phyloP scores from a whole-genome alignment of 2,797 vertebrate genomes.

The Peromyscus nudipes region DNA sequence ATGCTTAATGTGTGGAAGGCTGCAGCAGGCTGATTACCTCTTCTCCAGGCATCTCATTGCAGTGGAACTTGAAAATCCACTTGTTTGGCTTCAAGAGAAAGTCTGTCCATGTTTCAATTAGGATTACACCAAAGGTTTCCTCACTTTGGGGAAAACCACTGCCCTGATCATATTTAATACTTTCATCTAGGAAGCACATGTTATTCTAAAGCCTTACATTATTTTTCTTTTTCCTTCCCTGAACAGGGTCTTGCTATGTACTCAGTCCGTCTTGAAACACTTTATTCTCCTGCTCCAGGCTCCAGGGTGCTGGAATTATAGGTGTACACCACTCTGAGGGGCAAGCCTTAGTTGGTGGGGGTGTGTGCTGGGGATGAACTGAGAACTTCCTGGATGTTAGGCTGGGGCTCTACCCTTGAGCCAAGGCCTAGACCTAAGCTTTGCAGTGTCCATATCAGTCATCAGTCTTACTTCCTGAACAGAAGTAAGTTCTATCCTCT shows the following conservation, averaged over 20 bases:
- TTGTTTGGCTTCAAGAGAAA: not conserved
- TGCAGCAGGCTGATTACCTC: not conserved
- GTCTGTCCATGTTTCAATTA: not conserved
- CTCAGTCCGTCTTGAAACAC: not conserved
- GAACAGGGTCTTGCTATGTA: not conserved
- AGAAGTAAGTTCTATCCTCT: too few species aligned
- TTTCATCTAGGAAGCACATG: not conserved
- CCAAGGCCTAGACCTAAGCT: not conserved
- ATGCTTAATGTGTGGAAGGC: not conserved
- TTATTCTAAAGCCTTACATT: not conserved
- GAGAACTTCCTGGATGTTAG: not conserved
- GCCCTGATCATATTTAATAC: not conserved
- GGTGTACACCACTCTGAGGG: not conserved
- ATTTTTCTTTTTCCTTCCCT: not conserved
- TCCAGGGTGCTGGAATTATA: not conserved
- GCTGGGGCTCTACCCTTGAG: not conserved
- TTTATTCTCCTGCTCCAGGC: not conserved
- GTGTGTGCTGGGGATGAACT: not conserved
- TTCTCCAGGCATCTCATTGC: not conserved
- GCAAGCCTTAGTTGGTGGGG: not conserved
- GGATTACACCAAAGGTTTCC: not conserved
- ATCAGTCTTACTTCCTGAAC: not conserved
- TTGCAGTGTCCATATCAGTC: not conserved
- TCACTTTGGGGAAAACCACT: not conserved
- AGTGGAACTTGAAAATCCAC: conserved; percentile 16